Base-by-base conservation (phyloP, 1,140 invertebrate species). In the Drosophila aff. region DNA sequence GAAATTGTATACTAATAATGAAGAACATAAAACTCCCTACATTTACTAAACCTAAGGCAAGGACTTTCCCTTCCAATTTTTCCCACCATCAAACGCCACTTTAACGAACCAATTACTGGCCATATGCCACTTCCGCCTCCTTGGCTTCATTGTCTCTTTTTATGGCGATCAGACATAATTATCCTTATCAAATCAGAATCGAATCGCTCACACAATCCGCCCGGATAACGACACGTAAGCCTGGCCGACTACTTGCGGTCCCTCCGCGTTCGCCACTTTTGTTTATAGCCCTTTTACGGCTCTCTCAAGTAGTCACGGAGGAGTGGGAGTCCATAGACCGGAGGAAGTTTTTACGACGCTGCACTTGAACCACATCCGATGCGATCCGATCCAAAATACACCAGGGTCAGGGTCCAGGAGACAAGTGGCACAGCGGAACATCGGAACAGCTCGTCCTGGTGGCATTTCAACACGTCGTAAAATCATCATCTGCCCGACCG, bases 261-360 rank as follows among this genome's bases (percentile, higher is more conserved):
- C n/a, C 61, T 62, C 44, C 31, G 63, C 58, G 62, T 57, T 31
- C 47, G 74, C 67, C 86, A 90, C 81, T 91, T 77, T 91, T 71
- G 85, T 91, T 90, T 85, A 91, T 91, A 80, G 82, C 75, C 85
- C 58, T 81, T 90, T 90, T 79, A 90, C 82, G 79, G 82, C 86
- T 90, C 71, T 90, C 59, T 74, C 71, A 64, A 78, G 66, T 83
- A 82, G 79, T 79, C 74, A 64, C 46, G 46, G 16, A n/a, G 55
- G 40, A 46, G 26, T 28, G 4, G 15, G 33, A 11, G 55, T n/a
- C 33, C 21, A 5, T n/a, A 4, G 23, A 28, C 31, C 31, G 38
- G 23, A 52, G 62, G 72, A 76, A 66, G 64, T 67, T 85, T 91
- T 91, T 85, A 91, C 82, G 85, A 91, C 63, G 79, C 75, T 89